Evolutionary conservation across 2,113 vertebrate species (phyloP).

Genomic region (human): DNA sequence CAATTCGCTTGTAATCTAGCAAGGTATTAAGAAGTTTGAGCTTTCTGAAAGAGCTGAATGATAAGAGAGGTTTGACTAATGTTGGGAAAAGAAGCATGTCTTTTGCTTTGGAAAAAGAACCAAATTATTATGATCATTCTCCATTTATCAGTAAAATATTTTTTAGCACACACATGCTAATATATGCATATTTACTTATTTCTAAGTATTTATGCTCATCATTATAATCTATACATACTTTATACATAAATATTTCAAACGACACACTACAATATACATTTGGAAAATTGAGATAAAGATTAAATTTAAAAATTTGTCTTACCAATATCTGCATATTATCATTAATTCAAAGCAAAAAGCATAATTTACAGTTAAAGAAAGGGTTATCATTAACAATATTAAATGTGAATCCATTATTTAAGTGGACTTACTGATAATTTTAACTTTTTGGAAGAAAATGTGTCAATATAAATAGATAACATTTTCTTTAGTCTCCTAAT

Average conservation of each 20-base stretch:
- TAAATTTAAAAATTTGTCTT: neutral
- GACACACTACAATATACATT: neutral
- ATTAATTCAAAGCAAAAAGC: neutral
- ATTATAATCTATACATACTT: neutral
- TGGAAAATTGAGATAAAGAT: neutral
- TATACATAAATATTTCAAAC: neutral
- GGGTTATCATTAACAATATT: neutral
- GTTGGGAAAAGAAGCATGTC: neutral
- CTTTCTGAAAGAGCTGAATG: neutral
- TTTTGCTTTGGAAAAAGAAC: constrained; percentile 1
- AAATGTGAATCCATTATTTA: neutral
- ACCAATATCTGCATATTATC: neutral
- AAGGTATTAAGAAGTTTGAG: neutral
- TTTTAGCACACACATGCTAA: neutral
- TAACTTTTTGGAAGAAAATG: neutral
- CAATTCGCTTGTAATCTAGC: neutral
- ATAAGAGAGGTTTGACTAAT: neutral
- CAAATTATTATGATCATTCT: neutral
- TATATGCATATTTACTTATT: neutral
- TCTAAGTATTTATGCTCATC: neutral
- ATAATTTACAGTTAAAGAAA: neutral
- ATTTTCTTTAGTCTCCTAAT: neutral
- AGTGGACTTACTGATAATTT: neutral
- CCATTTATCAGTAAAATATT: neutral
- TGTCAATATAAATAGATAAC: neutral